phyloP scores from a whole-genome alignment of 2,113 vertebrate genomes.

The Malurus cyaneus region DNA sequence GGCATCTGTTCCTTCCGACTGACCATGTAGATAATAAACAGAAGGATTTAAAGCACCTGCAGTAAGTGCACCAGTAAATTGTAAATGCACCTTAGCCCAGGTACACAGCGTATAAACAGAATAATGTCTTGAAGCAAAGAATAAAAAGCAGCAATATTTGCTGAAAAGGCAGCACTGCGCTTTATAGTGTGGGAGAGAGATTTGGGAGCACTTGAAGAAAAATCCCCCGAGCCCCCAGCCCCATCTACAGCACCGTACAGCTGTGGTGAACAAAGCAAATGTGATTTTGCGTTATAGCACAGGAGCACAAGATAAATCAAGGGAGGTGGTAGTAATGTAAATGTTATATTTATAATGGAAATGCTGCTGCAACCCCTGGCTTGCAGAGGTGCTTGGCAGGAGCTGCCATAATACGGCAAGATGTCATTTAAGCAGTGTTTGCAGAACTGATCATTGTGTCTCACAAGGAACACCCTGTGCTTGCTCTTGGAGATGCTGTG shows the following conservation, averaged over 20 bases:
- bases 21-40: not conserved
- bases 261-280: constrained; percentile 37
- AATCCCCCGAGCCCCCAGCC: not conserved
- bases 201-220: constrained; percentile 51
- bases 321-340: constrained; percentile 38
- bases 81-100: constrained; percentile 9
- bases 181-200: not conserved
- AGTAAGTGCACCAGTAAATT: not conserved
- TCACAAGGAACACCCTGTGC: constrained; percentile 31
- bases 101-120: not conserved
- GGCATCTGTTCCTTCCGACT: not conserved
- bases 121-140: constrained; percentile 2
- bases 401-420: not conserved
- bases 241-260: not conserved
- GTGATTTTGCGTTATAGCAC: constrained; percentile 10
- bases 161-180: not conserved
- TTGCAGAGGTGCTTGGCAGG: constrained; percentile 15
- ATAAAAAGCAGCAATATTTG: constrained; percentile 44
- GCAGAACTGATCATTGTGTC: constrained; percentile 44
- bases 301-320: constrained; percentile 50
- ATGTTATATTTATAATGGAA: constrained; percentile 62
- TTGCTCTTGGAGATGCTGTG: constrained; percentile 48
- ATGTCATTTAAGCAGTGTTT: constrained; percentile 51
- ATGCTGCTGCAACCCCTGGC: constrained; percentile 45
- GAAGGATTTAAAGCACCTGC: constrained; percentile 35